Evolutionary conservation across 1,140 invertebrate genomes (phyloP).

Genomic region (Archegozetes longisetosus): DNA sequence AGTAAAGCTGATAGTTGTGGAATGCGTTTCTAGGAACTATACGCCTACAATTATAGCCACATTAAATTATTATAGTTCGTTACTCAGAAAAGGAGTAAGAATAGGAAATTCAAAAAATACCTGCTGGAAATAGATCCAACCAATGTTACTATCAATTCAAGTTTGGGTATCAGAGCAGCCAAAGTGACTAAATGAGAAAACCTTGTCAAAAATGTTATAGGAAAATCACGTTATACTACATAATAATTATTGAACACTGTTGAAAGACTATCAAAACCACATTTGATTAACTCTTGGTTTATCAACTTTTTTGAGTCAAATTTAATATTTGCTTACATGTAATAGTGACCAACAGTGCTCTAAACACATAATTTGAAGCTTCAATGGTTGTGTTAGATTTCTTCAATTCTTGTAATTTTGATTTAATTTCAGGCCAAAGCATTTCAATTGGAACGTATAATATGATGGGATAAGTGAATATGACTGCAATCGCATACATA

Average conservation of each 20-base stretch:
- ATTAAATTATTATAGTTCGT: no score
- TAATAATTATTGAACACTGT: no score
- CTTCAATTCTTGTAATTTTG: background rate
- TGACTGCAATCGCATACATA: constrained; percentile 68
- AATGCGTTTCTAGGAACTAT: no score
- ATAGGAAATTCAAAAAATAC: no score
- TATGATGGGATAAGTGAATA: constrained; percentile 73
- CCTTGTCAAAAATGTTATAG: no score
- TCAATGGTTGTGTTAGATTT: constrained; percentile 11
- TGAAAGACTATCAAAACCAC: background rate
- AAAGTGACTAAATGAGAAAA: constrained; percentile 20
- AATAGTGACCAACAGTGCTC: constrained; percentile 27
- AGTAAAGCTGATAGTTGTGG: no score
- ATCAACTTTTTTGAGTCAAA: background rate
- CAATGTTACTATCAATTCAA: constrained; percentile 72
- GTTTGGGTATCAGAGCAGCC: constrained; percentile 40
- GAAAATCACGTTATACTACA: no score
- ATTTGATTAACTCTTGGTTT: background rate
- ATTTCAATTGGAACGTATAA: constrained; percentile 83
- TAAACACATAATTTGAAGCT: constrained; percentile 28
- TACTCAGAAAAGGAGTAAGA: no score
- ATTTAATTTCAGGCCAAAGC: constrained; percentile 51
- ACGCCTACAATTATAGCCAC: no score
- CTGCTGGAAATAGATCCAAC: constrained; percentile 79
- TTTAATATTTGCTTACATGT: constrained; percentile 28